Percentiles rank a stretch among this genome's conserved stretches.
Conservation (phyloP, 2,113 vertebrate species). For the Himantopus leucocephalus region DNA sequence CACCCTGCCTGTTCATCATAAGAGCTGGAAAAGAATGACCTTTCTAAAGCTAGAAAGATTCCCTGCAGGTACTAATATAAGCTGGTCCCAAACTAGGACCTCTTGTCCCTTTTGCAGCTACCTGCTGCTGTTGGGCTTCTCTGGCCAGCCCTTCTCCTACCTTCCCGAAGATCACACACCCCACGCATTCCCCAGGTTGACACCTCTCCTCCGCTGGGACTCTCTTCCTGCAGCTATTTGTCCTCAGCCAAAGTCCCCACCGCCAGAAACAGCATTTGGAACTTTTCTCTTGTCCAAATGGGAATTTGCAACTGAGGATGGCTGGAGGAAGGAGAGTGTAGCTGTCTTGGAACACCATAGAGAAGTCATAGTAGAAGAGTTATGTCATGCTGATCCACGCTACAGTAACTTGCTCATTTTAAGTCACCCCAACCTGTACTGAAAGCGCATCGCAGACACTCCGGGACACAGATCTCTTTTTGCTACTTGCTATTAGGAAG, state of each 20-base stretch:
- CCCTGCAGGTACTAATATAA: background rate
- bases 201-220: background rate
- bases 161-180: background rate
- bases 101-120: background rate
- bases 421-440: background rate
- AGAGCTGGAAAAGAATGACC: background rate
- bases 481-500: background rate
- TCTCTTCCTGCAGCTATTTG: background rate
- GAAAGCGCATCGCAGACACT: background rate
- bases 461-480: background rate
- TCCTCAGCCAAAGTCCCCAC: background rate
- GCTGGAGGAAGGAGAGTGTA: background rate
- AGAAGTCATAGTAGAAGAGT: background rate
- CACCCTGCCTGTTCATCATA: background rate
- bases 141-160: background rate
- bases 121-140: background rate
- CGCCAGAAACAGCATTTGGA: background rate
- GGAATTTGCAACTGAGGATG: background rate
- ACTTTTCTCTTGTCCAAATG: background rate
- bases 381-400: background rate
- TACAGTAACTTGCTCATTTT: background rate
- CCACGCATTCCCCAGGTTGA: fast-evolving
- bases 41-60: background rate
- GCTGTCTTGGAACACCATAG: background rate
- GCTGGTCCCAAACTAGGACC: background rate